Evolutionary conservation across 2,113 vertebrate genomes (phyloP).

Genomic region (Climacteris rufus): DNA sequence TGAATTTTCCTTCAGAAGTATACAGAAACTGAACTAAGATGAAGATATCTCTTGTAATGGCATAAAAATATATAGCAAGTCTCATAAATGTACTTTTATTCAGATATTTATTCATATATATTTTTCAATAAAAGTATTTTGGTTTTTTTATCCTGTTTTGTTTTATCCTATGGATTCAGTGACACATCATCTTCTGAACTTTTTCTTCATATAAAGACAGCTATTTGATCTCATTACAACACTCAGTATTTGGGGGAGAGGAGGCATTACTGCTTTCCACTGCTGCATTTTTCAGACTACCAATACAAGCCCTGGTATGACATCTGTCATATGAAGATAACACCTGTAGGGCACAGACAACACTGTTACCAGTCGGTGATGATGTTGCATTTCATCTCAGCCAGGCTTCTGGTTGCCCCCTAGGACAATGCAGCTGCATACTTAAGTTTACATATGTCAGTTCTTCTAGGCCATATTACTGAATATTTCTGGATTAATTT

Average conservation of each 20-base stretch:
- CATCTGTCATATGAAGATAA: background rate
- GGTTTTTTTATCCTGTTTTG: background rate
- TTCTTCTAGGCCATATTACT: background rate
- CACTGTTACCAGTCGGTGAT: background rate
- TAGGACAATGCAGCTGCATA: background rate
- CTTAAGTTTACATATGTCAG: rapidly evolving
- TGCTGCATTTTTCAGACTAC: background rate
- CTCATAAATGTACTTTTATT: background rate
- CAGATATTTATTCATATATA: background rate
- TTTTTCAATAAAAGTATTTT: background rate
- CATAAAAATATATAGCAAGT: background rate
- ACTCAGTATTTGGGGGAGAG: background rate
- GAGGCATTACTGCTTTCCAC: background rate
- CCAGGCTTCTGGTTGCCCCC: background rate
- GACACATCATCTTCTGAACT: background rate
- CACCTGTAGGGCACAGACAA: background rate
- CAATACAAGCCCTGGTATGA: rapidly evolving
- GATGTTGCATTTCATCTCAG: background rate
- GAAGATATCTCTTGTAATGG: background rate
- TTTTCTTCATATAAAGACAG: background rate
- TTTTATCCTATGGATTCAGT: background rate
- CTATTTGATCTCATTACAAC: background rate
- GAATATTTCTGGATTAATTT: background rate
- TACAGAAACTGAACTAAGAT: background rate
- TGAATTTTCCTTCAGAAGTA: background rate